These are phyloP conservation scores for Himalopsyche japonica DNA, from an alignment of 2,888 invertebrate genomes.

Conservation along the genomic window DNA sequence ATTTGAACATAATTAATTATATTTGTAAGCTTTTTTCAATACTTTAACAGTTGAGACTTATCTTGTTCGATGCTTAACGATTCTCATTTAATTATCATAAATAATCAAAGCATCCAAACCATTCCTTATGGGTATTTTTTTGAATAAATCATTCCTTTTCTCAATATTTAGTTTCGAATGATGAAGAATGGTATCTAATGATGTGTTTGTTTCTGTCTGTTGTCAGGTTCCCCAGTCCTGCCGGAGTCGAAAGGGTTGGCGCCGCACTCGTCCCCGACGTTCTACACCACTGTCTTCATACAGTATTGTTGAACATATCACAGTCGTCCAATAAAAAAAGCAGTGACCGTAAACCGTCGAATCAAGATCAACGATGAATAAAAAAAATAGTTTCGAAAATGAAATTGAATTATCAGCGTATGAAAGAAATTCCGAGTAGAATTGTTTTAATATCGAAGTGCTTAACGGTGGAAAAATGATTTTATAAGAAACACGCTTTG, in stretches of 20 bases:
- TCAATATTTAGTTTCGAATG: constrained; percentile 13
- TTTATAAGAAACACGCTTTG: neutral
- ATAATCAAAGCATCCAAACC: neutral
- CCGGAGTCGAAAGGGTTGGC: constrained; percentile 40
- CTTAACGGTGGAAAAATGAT: neutral
- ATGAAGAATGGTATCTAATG: constrained; percentile 40
- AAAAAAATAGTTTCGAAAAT: neutral
- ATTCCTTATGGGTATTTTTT: neutral
- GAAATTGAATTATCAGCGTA: neutral
- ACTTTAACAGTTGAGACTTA: no score
- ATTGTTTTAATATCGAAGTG: constrained; percentile 7
- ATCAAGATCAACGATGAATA: neutral
- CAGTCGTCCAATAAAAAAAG: neutral
- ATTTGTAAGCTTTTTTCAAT: no score
- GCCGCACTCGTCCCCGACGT: constrained; percentile 39
- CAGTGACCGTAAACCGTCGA: neutral
- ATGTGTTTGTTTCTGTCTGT: constrained; percentile 57
- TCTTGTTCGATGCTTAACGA: no score
- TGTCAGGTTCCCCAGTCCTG: constrained; percentile 63
- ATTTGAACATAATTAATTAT: no score
- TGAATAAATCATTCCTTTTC: neutral
- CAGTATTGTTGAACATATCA: neutral
- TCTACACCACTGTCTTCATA: constrained; percentile 17
- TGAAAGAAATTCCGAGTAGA: neutral
- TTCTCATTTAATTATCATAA: no score